A percentile compares a stretch with the other conserved stretches of the same genome.
These are phyloP conservation scores for Chamaea fasciata DNA, from an alignment of 2,113 vertebrate genomes.

Conservation along the genomic window DNA sequence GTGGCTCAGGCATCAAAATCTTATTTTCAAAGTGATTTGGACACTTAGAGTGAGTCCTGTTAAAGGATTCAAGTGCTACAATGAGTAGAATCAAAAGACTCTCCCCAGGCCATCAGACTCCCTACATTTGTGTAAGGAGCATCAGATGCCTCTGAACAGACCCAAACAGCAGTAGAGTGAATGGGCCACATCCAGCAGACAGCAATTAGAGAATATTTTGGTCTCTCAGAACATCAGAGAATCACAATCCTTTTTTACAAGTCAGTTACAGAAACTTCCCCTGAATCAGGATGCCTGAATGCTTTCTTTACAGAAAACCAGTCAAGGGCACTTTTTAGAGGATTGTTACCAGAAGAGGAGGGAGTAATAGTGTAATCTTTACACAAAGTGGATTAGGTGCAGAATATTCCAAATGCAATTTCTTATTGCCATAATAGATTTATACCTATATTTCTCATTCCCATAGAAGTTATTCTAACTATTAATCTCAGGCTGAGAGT, in stretches of 20 bases:
- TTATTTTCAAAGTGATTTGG: slow-evolving; percentile 1
- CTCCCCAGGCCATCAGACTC: not conserved
- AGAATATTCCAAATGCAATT: not conserved
- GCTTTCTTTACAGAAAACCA: not conserved
- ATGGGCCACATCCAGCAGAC: not conserved
- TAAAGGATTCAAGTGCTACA: not conserved
- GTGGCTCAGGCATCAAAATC: not conserved
- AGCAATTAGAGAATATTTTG: not conserved
- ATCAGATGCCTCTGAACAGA: not conserved
- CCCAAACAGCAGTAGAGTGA: not conserved
- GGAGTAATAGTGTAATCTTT: not conserved
- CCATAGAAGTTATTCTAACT: not conserved
- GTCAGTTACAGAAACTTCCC: not conserved
- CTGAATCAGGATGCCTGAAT: not conserved
- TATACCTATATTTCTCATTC: not conserved
- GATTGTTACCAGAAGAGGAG: not conserved
- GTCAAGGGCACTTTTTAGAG: not conserved
- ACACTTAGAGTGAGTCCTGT: not conserved
- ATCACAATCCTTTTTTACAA: not conserved
- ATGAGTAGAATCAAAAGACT: not conserved
- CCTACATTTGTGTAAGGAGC: not conserved
- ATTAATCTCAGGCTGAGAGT: not conserved
- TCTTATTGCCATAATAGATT: not conserved
- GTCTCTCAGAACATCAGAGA: not conserved
- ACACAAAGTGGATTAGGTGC: not conserved